Evolutionary conservation across 1,140 invertebrate genomes (phyloP).

Genomic region (Bombus breviceps): DNA sequence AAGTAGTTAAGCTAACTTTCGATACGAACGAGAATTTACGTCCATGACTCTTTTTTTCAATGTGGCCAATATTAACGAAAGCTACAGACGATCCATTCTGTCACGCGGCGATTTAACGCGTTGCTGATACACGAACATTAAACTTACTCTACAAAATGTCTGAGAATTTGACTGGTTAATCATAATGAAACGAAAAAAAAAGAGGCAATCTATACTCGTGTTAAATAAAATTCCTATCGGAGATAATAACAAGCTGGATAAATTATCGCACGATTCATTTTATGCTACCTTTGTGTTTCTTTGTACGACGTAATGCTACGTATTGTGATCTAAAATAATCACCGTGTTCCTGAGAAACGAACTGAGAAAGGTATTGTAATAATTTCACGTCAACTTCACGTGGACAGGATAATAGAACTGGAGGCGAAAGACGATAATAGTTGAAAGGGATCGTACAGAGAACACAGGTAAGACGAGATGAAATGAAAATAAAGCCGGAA

Average conservation of each 20-base stretch:
- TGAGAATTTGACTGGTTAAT: no score
- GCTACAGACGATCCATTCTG: no score
- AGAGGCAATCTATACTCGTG: no score
- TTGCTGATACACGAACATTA: no score
- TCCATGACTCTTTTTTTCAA: no score
- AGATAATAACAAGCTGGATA: no score
- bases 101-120: no score
- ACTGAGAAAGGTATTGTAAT: conserved; percentile 7
- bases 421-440: not conserved
- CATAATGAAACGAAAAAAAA: not conserved
- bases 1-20: no score
- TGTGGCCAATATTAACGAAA: no score
- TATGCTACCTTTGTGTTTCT: not conserved
- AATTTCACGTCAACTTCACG: not conserved
- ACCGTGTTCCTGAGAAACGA: not conserved
- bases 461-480: conserved; percentile 10
- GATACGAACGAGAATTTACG: no score
- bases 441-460: not conserved
- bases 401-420: conserved; percentile 10
- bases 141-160: no score
- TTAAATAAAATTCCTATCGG: no score
- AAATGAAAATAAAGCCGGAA: conserved; percentile 8
- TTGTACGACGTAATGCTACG: not conserved
- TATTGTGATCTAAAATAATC: conserved; percentile 1
- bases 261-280: not conserved